Evolutionary conservation across 2,888 invertebrate genomes (phyloP), one percentile per base, ranked within the genome.

Genomic region (Syrista parreyssii): DNA sequence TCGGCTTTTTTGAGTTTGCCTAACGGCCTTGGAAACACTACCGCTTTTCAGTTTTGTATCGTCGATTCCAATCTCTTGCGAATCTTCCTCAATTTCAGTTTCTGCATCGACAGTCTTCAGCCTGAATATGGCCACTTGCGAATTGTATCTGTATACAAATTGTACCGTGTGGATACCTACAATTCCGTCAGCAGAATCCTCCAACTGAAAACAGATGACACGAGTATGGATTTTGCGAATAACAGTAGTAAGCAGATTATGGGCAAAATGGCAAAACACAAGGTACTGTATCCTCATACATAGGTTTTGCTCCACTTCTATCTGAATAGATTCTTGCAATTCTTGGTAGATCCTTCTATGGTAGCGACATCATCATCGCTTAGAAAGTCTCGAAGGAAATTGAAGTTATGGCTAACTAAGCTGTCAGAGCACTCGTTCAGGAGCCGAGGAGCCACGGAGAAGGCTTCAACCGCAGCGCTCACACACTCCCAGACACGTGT

Each of bases 401-500:
- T 84, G 82, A 83, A 84, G 81, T 82, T 82, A 81, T 81, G 81
- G 81, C 84, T 84, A 84, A 84, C 84, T 84, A 81, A 82, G 81
- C 83, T 83, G 83, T 84, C 84, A 82, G 71, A 78, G 55, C 32
- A 68, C 55, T 68, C 74, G 76, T 68, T 76, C 36, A 75, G 15
- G 69, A 78, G 75, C 76, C 75, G 33, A 72, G 68, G 74, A 68
- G 55, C 55, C 33, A 76, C 55, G 68, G 31, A 73, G 78, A 74
- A 74, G 74, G 35, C 68, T 73, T 71, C 71, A 33, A 71, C 23
- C 31, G 68, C 74, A 40, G 40, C 55, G 68, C 74, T 75, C 78
- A 71, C 76, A 74, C 73, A 73, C 36, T 76, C 78, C 74, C 40
- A 79, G 75, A 69, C 79, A 78, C 78, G 78, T 77, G 79, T 80